Conservation (phyloP, 2,797 vertebrate species). For the Tarsius wallacei region DNA sequence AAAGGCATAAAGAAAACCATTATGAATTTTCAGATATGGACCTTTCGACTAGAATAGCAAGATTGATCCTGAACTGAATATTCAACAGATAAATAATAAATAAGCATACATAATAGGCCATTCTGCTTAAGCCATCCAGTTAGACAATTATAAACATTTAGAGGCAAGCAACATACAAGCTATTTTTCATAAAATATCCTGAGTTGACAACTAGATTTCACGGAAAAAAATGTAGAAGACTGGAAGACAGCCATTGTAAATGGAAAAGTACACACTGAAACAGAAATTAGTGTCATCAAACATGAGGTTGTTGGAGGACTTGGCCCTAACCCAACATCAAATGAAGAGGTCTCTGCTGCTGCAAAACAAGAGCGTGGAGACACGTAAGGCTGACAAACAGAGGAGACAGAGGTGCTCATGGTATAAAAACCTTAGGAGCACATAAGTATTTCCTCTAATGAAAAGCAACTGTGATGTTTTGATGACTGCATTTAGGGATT, state of each 20-base stretch:
- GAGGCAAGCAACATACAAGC: conserved; percentile 64
- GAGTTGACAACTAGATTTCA: conserved; percentile 80
- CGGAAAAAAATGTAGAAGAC: conserved; percentile 78
- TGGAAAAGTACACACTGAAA: conserved; percentile 78
- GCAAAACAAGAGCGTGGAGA: neutral
- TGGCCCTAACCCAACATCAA: conserved; percentile 68
- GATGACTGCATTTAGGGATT: conserved; percentile 14
- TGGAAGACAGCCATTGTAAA: conserved; percentile 74
- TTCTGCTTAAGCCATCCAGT: conserved; percentile 58
- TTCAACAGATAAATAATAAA: conserved; percentile 42
- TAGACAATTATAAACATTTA: conserved; percentile 78
- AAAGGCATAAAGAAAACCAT: neutral
- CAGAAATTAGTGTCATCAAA: conserved; percentile 76
- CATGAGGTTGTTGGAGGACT: conserved; percentile 54
- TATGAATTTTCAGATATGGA: neutral
- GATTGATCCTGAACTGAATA: neutral
- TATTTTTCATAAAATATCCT: conserved; percentile 79
- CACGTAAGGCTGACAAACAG: neutral
- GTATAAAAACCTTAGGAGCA: neutral
- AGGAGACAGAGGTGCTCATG: neutral
- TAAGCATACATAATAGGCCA: conserved; percentile 17
- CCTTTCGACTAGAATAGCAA: neutral
- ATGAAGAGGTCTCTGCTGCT: conserved; percentile 49
- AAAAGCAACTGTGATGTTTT: neutral
- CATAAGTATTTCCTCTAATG: neutral